Percentiles rank a stretch among this genome's conserved stretches.
Evolutionary conservation across 2,797 vertebrate genomes (phyloP).

Genomic region (Podarcis lilfordi): DNA sequence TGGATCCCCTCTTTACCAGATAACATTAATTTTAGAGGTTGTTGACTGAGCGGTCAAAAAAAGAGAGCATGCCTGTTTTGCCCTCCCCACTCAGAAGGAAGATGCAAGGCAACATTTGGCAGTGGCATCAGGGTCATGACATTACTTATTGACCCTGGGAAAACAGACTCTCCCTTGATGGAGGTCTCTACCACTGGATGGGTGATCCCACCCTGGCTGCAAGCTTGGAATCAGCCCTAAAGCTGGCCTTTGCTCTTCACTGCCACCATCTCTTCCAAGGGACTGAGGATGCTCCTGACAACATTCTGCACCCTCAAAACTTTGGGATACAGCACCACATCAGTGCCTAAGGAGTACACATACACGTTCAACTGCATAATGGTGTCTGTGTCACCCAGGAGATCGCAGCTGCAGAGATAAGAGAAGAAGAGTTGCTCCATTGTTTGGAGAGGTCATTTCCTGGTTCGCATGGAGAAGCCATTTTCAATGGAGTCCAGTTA

Average conservation of each 20-base stretch:
- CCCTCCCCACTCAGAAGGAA: neutral
- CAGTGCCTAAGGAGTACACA: no score
- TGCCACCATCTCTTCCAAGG: neutral
- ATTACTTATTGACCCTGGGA: neutral
- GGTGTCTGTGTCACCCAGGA: no score
- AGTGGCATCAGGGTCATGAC: neutral
- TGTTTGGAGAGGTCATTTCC: no score
- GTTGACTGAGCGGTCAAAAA: constrained; percentile 78
- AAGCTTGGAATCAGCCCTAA: neutral
- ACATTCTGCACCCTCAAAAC: no score
- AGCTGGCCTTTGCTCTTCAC: neutral
- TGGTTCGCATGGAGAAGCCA: no score
- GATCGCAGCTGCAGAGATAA: no score
- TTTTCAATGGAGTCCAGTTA: no score
- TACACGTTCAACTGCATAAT: no score
- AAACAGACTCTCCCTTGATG: neutral
- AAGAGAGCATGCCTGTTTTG: neutral
- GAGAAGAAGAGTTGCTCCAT: no score
- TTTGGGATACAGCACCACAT: no score
- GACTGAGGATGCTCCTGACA: no score
- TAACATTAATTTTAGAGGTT: constrained; percentile 77
- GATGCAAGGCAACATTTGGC: neutral
- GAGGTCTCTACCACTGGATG: neutral
- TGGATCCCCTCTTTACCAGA: constrained; percentile 78
- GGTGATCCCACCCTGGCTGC: neutral